Conservation (phyloP, 2,113 vertebrate genomes). For the Tragelaphus imberbis region DNA sequence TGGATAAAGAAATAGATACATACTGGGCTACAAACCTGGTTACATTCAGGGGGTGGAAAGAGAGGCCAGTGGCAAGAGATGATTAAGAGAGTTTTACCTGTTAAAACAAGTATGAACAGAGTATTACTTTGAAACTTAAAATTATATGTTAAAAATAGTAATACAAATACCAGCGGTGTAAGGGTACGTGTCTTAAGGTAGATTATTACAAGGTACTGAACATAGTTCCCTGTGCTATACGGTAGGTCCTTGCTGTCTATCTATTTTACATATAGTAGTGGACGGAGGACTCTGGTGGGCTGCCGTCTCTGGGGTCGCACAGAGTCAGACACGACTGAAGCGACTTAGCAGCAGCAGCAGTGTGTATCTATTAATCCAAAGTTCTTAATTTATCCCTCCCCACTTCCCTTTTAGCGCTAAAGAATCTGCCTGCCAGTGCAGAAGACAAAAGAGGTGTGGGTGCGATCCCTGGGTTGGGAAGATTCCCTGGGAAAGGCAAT, state of each 20-base stretch:
- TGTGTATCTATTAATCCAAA: not conserved
- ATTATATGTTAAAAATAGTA: not conserved
- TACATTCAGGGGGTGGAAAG: not conserved
- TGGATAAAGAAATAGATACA: not conserved
- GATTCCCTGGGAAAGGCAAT: not conserved
- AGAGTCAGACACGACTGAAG: no score
- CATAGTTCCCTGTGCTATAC: not conserved
- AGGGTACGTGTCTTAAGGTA: not conserved
- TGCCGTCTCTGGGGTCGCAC: no score
- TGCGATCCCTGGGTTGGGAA: not conserved
- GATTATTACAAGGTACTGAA: not conserved
- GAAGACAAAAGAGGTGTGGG: not conserved
- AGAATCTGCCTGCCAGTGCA: not conserved
- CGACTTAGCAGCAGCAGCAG: no score
- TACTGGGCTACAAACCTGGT: not conserved
- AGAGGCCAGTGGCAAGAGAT: not conserved
- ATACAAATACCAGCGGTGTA: not conserved
- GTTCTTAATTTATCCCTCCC: not conserved
- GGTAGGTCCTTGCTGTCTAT: not conserved
- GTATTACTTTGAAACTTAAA: not conserved
- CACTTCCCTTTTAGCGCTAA: not conserved
- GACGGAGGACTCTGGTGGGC: no score
- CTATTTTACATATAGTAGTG: not conserved
- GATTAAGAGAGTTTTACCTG: not conserved
- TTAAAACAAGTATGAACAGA: not conserved